Percentiles rank a stretch among this genome's conserved stretches.
Evolutionary conservation across 1,140 invertebrate genomes (phyloP).

Genomic region (Heterodera schachtii): DNA sequence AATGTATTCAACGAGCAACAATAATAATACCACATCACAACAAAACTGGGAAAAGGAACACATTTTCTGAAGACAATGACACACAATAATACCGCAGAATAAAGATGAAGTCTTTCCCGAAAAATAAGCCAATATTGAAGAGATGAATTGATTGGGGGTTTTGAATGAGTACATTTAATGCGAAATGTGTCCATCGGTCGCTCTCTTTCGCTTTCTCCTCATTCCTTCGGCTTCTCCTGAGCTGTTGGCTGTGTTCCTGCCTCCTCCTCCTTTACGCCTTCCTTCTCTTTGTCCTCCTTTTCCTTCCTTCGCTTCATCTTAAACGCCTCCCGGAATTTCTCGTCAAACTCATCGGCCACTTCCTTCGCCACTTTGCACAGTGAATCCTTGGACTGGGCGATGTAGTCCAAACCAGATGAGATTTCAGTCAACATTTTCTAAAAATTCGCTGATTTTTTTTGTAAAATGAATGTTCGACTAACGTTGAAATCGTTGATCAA

Average conservation of each 20-base stretch:
- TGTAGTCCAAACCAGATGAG: conserved; percentile 6
- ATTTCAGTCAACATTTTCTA: conserved; percentile 46
- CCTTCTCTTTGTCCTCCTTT: conserved; percentile 1
- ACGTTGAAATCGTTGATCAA: conserved; percentile 59
- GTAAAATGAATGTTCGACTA: conserved; percentile 31
- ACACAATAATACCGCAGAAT: too few species aligned
- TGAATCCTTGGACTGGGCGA: conserved; percentile 16
- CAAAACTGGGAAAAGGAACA: not conserved
- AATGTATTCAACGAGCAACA: conserved; percentile 2
- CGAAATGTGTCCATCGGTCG: too few species aligned
- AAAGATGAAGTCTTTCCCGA: too few species aligned
- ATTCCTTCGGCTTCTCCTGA: too few species aligned
- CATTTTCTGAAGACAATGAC: not conserved
- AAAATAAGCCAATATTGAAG: too few species aligned
- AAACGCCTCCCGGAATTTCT: conserved; percentile 22
- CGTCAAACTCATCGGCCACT: conserved; percentile 22
- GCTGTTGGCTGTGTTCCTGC: not conserved
- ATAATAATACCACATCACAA: conserved; percentile 10
- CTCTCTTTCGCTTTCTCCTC: too few species aligned
- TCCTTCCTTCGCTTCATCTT: conserved; percentile 17
- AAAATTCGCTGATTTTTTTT: conserved; percentile 6
- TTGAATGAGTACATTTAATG: too few species aligned
- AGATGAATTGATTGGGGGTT: too few species aligned
- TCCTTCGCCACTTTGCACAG: conserved; percentile 14
- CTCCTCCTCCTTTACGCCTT: not conserved